Evolutionary conservation across 2,113 vertebrate species (phyloP), one percentile per base, ranked within the genome.

Genomic region (Phaethon lepturus): DNA sequence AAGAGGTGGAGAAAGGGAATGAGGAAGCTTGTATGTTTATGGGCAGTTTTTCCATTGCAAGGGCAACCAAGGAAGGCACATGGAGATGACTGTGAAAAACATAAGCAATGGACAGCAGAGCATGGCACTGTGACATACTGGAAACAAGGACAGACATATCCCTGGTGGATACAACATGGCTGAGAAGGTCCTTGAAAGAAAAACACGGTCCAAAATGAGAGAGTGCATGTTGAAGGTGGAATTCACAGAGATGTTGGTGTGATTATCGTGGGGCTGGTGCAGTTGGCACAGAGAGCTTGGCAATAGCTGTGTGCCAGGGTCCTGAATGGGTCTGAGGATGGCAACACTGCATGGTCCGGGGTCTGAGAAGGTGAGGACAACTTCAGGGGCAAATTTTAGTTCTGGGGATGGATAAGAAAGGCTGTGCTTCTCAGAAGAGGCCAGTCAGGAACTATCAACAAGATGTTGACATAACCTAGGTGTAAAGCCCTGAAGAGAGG

Each of bases 221-320:
- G 3, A 44, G 9, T 44, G 7, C 0, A 0, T 17, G 15, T 17
- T 87, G 64, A 45, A 50, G 58, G 11, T 23, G 44, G 13, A 11
- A 28, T 82, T 58, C 56, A 12, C 17, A 56, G 31, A 52, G 35
- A 28, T 56, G 35, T 11, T 38, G 31, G 35, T 56, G 31, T 56
- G 63, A 33, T 50, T 16, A 50, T 56, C 15, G 9, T 7, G 35
- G 22, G 15, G 17, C 42, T 63, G 63, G 26, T 82, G 26, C 26
- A 24, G 35, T 8, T 64, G 18, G 15, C 35, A 23, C 28, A 28
- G 62, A 42, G 20, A 44, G 17, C n/a, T 49, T 3, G 0, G n/a
- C 49, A 38, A 26, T 4, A 47, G 47, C 19, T 62, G 22, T 31
- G 17, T 50, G 40, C 33, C 29, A 26, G 47, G 4, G 18, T 68